These are phyloP conservation scores for Brachyalestes nurse DNA, from an alignment of 2,797 vertebrate species.

Conservation along the genomic window DNA sequence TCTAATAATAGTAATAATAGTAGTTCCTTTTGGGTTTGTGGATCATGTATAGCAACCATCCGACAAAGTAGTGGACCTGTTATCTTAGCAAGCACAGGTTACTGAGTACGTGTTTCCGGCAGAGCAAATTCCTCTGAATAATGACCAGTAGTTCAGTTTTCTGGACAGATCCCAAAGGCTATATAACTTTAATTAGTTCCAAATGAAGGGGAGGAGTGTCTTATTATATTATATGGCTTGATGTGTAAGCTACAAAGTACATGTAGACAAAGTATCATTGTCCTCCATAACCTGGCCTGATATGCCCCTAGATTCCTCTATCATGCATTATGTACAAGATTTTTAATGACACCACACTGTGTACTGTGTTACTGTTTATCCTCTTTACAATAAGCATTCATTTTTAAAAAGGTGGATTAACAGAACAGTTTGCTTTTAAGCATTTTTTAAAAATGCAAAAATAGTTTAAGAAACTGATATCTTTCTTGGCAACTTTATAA, in stretches of 20 bases:
- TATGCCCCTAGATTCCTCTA: background rate
- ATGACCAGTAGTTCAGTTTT: background rate
- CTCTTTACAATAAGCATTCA: too few species aligned
- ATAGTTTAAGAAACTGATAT: too few species aligned
- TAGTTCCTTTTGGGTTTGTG: background rate
- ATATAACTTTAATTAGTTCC: background rate
- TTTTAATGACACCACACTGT: too few species aligned
- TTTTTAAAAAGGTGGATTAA: too few species aligned
- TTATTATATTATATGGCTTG: constrained; percentile 11
- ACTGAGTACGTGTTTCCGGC: background rate
- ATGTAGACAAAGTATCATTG: background rate
- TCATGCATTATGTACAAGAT: background rate
- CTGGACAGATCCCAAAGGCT: constrained; percentile 29
- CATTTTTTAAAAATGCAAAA: too few species aligned
- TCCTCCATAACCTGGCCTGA: background rate
- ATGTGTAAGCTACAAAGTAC: constrained; percentile 29
- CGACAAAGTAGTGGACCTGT: background rate
- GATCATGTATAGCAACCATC: background rate
- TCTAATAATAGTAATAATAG: too few species aligned
- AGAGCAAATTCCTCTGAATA: constrained; percentile 28
- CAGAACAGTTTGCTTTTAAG: too few species aligned
- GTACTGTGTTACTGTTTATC: too few species aligned
- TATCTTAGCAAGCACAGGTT: background rate
- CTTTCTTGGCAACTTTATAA: too few species aligned
- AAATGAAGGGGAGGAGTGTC: background rate